Evolutionary conservation across 2,888 invertebrate genomes (phyloP).

Genomic region (Tetragonisca angustula): DNA sequence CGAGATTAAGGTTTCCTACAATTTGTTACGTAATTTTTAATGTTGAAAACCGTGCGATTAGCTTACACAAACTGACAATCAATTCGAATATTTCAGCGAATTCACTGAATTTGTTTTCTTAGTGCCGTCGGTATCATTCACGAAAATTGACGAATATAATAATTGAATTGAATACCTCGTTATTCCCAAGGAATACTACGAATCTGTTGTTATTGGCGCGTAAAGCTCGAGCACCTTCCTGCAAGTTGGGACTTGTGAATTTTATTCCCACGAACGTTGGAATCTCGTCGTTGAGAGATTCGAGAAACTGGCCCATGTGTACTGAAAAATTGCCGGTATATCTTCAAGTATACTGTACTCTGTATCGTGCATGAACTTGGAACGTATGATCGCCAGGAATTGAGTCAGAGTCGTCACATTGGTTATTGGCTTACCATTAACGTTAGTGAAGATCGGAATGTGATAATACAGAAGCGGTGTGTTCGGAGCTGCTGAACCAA

Average conservation of each 20-base stretch:
- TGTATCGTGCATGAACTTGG: not conserved
- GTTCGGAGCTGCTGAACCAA: slow-evolving; percentile 89
- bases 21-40: too few species aligned
- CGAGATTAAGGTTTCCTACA: not conserved
- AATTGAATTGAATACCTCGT: slow-evolving; percentile 85
- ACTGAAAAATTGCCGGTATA: slow-evolving; percentile 84
- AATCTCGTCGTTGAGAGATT: slow-evolving; percentile 87
- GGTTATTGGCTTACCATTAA: slow-evolving; percentile 87
- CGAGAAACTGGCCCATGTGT: slow-evolving; percentile 89
- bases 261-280: slow-evolving; percentile 93
- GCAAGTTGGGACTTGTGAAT: slow-evolving; percentile 90
- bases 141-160: not conserved
- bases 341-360: not conserved
- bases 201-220: slow-evolving; percentile 85
- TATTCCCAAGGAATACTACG: slow-evolving; percentile 88
- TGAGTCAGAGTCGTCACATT: not conserved
- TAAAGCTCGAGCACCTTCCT: slow-evolving; percentile 88
- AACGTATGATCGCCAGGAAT: too few species aligned
- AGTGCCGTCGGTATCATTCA: too few species aligned
- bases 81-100: too few species aligned
- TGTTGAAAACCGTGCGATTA: too few species aligned
- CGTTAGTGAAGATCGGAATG: slow-evolving; percentile 89
- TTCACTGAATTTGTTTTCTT: too few species aligned
- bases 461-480: slow-evolving; percentile 94
- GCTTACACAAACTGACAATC: too few species aligned